Percentiles rank a stretch among this genome's conserved stretches.
These are phyloP conservation scores for Accipiter cooperii DNA, from an alignment of 2,113 vertebrate species.

Conservation along the genomic window DNA sequence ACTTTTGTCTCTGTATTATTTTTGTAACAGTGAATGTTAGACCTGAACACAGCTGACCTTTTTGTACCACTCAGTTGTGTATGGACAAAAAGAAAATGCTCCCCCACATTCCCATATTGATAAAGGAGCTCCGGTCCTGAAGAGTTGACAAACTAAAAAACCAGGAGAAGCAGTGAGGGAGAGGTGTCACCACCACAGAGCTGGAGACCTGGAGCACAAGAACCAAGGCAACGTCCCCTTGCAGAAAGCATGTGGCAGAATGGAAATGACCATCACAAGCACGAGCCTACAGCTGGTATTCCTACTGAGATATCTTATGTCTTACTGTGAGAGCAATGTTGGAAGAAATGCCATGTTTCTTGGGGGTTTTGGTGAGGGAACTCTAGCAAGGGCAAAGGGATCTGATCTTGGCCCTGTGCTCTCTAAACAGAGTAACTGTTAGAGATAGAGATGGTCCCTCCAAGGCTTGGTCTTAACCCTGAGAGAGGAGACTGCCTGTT, in stretches of 20 bases:
- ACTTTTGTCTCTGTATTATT: neutral
- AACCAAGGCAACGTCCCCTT: neutral
- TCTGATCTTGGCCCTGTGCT: neutral
- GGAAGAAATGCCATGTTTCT: neutral
- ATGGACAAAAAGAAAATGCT: neutral
- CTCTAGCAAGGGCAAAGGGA: neutral
- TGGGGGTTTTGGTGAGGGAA: neutral
- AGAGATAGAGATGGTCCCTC: neutral
- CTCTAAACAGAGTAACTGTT: neutral
- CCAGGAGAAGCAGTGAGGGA: neutral
- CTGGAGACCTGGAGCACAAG: neutral
- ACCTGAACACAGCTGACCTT: neutral
- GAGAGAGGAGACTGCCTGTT: neutral
- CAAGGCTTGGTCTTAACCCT: neutral
- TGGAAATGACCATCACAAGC: neutral
- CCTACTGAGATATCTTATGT: neutral
- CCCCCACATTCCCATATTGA: neutral
- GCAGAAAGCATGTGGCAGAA: neutral
- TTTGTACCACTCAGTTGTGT: neutral
- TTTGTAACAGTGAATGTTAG: neutral
- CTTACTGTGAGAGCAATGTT: neutral
- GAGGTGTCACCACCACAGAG: neutral
- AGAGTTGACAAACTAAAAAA: neutral
- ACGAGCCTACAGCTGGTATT: neutral
- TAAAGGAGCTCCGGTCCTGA: neutral